These are phyloP conservation scores for Chrysolina americana DNA, from an alignment of 2,888 invertebrate genomes.

Conservation along the genomic window DNA sequence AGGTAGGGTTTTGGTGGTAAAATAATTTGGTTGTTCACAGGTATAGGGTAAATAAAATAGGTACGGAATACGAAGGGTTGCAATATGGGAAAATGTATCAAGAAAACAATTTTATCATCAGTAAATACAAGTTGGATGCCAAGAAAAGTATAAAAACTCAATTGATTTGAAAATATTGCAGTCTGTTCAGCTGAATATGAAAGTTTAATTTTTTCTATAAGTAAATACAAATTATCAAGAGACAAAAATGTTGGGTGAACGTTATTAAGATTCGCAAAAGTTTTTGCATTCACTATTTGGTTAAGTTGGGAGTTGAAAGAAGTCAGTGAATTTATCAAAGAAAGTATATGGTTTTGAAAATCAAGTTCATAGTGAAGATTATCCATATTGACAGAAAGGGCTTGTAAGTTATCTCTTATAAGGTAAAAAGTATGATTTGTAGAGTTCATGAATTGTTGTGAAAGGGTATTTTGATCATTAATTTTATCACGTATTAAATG, in stretches of 20 bases:
- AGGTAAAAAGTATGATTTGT: no score
- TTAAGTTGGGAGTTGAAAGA: background rate
- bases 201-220: background rate
- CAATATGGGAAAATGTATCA: background rate
- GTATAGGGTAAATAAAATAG: background rate
- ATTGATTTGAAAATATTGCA: background rate
- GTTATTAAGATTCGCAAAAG: background rate
- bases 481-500: background rate
- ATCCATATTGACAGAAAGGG: no score
- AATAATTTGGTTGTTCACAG: conserved; percentile 25
- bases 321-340: no score
- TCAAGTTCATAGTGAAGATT: no score
- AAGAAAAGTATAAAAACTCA: background rate
- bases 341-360: no score
- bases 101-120: background rate
- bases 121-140: background rate
- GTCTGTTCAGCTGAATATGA: background rate
- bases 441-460: background rate
- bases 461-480: background rate
- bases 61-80: background rate
- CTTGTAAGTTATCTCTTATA: no score
- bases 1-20: conserved; percentile 21
- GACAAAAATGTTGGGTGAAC: background rate
- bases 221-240: no score
- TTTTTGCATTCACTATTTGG: background rate